phyloP scores from a whole-genome alignment of 2,113 vertebrate species.

The Trematomus loennbergii region DNA sequence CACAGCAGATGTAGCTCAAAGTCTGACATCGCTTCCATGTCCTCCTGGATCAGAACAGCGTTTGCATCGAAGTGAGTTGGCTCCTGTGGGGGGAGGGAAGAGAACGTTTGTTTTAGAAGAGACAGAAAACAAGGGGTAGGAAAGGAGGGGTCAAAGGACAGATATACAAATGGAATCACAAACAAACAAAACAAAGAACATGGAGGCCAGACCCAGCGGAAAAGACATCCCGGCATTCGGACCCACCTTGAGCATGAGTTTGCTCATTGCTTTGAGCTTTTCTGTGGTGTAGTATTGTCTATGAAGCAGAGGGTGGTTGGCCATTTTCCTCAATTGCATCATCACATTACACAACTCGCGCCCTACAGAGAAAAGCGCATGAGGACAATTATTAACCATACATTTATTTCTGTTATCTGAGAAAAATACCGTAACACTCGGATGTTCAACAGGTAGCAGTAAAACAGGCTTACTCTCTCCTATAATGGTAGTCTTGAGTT shows the following conservation, averaged over 20 bases:
- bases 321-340: slow-evolving; percentile 99
- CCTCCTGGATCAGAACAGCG: slow-evolving; percentile 93
- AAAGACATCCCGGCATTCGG: not conserved
- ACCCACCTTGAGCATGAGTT: slow-evolving; percentile 93
- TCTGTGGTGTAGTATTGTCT: slow-evolving; percentile 94
- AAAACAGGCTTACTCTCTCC: slow-evolving; percentile 77
- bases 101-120: too few relatives aligned
- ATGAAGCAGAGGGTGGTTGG: slow-evolving; percentile 96
- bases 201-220: not conserved
- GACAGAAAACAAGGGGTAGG: not conserved
- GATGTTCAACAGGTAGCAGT: not conserved
- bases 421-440: not conserved
- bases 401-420: not conserved
- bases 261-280: slow-evolving; percentile 92
- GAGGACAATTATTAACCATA: not conserved
- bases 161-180: not conserved
- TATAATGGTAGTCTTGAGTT: slow-evolving; percentile 84
- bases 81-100: slow-evolving; percentile 82
- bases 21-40: slow-evolving; percentile 98
- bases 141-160: not conserved
- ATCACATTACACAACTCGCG: slow-evolving; percentile 92
- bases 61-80: slow-evolving; percentile 93
- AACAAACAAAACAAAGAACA: not conserved
- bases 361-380: slow-evolving; percentile 76
- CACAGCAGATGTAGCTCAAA: slow-evolving; percentile 95